Conservation (phyloP, 2,888 invertebrate species). For the Pristionchus mayeri region DNA sequence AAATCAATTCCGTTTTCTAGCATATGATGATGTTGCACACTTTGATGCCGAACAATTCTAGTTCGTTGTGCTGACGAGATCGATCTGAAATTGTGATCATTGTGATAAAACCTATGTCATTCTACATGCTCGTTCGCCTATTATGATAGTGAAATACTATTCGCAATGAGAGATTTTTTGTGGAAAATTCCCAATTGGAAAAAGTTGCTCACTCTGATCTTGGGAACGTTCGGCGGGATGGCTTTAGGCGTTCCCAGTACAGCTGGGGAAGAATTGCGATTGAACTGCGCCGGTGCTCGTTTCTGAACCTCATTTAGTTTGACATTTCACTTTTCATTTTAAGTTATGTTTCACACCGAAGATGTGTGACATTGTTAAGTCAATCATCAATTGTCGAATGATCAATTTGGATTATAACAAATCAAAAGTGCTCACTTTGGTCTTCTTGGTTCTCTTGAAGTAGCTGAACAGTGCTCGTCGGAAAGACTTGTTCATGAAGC, state of each 20-base stretch:
- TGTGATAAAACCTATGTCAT: no score
- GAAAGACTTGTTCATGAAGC: conserved; percentile 87
- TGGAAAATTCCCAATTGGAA: no score
- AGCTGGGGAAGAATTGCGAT: conserved; percentile 3
- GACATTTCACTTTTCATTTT: no score
- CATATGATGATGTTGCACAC: no score
- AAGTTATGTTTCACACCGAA: not conserved
- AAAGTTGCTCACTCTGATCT: conserved; percentile 11
- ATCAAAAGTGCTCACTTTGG: not conserved
- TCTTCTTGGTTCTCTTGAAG: conserved; percentile 50
- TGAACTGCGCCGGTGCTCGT: not conserved
- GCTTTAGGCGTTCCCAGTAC: conserved; percentile 8
- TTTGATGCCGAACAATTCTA: no score
- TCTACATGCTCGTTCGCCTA: no score
- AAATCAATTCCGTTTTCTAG: no score
- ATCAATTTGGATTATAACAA: no score
- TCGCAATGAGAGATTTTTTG: no score
- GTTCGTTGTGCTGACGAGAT: conserved; percentile 19
- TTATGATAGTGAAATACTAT: no score
- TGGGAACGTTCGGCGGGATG: not conserved
- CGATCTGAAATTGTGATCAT: conserved; percentile 10
- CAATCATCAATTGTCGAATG: no score
- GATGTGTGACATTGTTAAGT: not conserved
- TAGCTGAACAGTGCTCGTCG: conserved; percentile 61
- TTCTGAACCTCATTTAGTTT: not conserved